Conservation (phyloP, 2,797 vertebrate species). For the Eospalax fontanierii region DNA sequence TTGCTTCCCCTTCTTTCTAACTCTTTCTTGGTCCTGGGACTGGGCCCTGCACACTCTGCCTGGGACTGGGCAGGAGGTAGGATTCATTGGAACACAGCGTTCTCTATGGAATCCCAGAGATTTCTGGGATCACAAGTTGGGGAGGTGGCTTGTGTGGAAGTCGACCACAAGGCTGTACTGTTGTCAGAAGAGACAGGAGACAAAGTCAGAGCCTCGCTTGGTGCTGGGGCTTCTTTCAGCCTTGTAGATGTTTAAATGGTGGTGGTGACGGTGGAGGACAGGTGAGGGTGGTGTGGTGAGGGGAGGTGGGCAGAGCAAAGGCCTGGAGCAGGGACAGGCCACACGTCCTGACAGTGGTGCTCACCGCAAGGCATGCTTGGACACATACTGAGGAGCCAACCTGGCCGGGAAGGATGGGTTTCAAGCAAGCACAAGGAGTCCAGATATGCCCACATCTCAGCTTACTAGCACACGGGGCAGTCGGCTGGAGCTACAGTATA, state of each 20-base stretch:
- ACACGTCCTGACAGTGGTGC: slow-evolving; percentile 67
- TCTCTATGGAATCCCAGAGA: not conserved
- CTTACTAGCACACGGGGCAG: not conserved
- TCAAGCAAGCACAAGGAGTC: slow-evolving; percentile 84
- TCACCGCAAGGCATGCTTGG: slow-evolving; percentile 80
- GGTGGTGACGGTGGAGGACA: not conserved
- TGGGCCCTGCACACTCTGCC: slow-evolving; percentile 56
- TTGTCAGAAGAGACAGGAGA: not conserved
- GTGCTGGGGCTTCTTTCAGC: slow-evolving; percentile 4
- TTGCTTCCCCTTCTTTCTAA: not conserved
- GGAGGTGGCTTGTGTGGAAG: not conserved
- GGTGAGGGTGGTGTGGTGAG: not conserved
- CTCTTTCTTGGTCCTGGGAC: not conserved
- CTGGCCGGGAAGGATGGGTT: slow-evolving; percentile 79
- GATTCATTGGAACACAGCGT: slow-evolving; percentile 68
- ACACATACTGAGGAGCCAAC: slow-evolving; percentile 80
- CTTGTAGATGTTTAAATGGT: not conserved
- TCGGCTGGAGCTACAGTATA: rapidly evolving
- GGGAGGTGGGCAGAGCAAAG: not conserved
- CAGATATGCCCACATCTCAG: not conserved
- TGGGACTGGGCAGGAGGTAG: slow-evolving; percentile 78
- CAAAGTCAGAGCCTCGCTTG: not conserved
- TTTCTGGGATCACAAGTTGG: not conserved
- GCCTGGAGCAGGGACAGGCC: slow-evolving; percentile 42
- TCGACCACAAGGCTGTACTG: not conserved